phyloP scores from a whole-genome alignment of 2,888 invertebrate species.

The Timandra comae region DNA sequence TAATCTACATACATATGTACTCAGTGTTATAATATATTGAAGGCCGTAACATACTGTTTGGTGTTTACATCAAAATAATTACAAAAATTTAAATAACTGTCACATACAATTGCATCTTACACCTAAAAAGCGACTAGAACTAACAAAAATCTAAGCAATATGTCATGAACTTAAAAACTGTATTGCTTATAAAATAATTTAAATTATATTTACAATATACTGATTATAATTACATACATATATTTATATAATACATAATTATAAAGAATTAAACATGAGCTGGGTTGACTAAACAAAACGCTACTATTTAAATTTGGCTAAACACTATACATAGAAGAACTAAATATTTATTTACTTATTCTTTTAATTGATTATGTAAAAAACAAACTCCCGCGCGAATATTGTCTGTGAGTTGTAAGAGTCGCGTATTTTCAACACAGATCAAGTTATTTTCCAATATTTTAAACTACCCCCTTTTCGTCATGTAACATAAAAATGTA shows the following conservation, averaged over 20 bases:
- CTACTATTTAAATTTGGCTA: too few species aligned
- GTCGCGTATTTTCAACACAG: too few species aligned
- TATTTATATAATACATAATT: conserved; percentile 13
- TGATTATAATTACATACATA: conserved; percentile 18
- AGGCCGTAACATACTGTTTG: conserved; percentile 18
- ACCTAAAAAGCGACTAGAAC: conserved; percentile 69
- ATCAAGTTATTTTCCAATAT: too few species aligned
- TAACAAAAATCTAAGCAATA: conserved; percentile 56
- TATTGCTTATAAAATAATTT: conserved; percentile 36
- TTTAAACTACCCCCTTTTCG: too few species aligned
- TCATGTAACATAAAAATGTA: too few species aligned
- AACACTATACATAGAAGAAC: too few species aligned
- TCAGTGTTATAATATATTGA: conserved; percentile 3
- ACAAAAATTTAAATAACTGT: conserved; percentile 24
- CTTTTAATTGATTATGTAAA: too few species aligned
- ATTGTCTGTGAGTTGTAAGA: too few species aligned
- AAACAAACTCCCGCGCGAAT: too few species aligned
- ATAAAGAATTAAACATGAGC: conserved; percentile 16
- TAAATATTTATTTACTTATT: too few species aligned
- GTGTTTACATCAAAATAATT: conserved; percentile 8
- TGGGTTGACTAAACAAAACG: too few species aligned
- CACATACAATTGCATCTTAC: conserved; percentile 30
- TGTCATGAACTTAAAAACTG: conserved; percentile 55
- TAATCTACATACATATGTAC: too few species aligned
- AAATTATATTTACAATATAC: conserved; percentile 44